Conservation (phyloP, 2,888 invertebrate species). For the Polydrusus pterygomalis region DNA sequence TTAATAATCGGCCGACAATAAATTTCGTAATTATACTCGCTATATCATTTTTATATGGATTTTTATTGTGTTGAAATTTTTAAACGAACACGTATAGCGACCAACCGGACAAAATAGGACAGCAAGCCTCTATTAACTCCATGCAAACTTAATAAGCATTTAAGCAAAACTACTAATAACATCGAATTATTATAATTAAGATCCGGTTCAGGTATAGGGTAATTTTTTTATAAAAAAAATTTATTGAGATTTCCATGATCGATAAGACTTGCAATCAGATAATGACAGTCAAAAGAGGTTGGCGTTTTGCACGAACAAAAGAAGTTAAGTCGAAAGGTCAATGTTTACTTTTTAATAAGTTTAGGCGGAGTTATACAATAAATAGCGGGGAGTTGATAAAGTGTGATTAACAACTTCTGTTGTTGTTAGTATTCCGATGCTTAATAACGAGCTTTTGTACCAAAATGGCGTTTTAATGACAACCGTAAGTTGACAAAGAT, state of each 20-base stretch:
- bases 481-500: too few species aligned
- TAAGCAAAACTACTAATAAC: background rate
- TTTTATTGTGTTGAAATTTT: too few species aligned
- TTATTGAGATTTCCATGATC: slow-evolving; percentile 1
- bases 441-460: background rate
- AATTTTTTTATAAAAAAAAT: slow-evolving; percentile 1
- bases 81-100: too few species aligned
- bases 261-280: slow-evolving; percentile 9
- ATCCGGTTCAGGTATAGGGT: background rate
- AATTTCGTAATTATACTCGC: too few species aligned
- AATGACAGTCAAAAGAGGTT: background rate
- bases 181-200: background rate
- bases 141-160: slow-evolving; percentile 6
- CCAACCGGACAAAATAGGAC: background rate
- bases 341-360: slow-evolving; percentile 21
- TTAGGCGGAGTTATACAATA: background rate
- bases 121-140: background rate
- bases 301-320: slow-evolving; percentile 13
- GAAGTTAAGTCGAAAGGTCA: slow-evolving; percentile 10
- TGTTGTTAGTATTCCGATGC: background rate
- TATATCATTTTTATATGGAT: too few species aligned
- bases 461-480: background rate
- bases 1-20: too few species aligned
- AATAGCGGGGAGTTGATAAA: background rate
- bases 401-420: background rate